Base-by-base conservation (phyloP, 1,140 invertebrate species). In the Drosophila bipectinata region DNA sequence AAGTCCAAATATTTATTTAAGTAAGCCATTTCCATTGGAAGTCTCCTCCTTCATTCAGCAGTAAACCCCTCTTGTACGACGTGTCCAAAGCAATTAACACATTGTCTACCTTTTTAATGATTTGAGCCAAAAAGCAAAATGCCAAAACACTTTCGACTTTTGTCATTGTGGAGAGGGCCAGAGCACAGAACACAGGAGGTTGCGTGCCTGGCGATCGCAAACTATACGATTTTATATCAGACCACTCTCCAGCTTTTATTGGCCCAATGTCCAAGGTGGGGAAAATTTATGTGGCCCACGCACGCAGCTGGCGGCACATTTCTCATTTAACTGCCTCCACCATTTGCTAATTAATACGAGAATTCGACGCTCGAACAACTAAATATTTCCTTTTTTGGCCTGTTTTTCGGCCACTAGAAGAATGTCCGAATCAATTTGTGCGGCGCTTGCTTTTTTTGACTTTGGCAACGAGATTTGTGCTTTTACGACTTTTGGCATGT, bases 271-370 rank as follows among this genome's bases (percentile, higher is more conserved):
- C 39, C 71, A 30, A 4, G 14, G 34, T 37, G 41, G 56, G 24
- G 28, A 47, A 55, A 62, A 87, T 87, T 87, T 87, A 87, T 87
- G 83, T 67, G 58, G 60, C 59, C 52, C 66, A 69, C 55, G 48
- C 82, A 87, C 82, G 82, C 83, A 87, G 66, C 56, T 72, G 61
- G 79, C 54, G 71, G 78, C 66, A 72, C 79, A 87, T 87, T 87
- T 88, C 79, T 87, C 84, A 87, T 87, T 87, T 83, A 87, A 87
- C 83, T 83, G 81, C 81, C 73, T 77, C 67, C 60, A 77, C 84
- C 83, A 88, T 88, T 88, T 89, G 83, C 83, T 88, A 88, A 88
- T 88, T 88, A 88, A 88, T 88, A 88, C 63, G 72, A 73, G 78
- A 88, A 71, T 71, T 85, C 64, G 74, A 74, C 68, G 77, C 81